phyloP scores from a whole-genome alignment of 2,113 vertebrate species.

The Monopterus albus region DNA sequence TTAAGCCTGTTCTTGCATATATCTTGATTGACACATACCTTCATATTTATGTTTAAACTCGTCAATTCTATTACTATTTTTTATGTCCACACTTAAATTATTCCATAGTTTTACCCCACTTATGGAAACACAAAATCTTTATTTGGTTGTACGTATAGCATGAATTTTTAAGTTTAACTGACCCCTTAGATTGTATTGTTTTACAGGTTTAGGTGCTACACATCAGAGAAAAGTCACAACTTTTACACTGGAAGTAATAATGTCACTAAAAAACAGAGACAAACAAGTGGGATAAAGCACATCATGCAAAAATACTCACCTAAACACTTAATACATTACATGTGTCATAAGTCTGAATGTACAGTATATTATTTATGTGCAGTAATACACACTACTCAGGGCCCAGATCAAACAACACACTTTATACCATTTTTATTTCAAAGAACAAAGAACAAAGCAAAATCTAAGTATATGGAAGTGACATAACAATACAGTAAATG shows the following conservation, averaged over 20 bases:
- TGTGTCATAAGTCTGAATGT: neutral
- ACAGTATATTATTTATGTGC: neutral
- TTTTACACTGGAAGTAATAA: constrained; percentile 43
- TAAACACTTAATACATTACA: constrained; percentile 30
- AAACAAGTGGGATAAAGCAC: constrained; percentile 33
- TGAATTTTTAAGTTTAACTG: no score
- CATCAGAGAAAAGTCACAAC: constrained; percentile 42
- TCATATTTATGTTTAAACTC: no score
- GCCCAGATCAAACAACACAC: constrained; percentile 4
- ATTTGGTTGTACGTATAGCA: no score
- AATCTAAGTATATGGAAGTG: neutral
- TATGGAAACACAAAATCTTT: no score
- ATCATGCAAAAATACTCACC: neutral
- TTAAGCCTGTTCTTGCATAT: no score
- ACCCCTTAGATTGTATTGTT: no score
- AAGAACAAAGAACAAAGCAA: neutral
- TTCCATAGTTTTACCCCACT: no score
- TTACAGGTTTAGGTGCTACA: no score
- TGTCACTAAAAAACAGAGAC: constrained; percentile 40
- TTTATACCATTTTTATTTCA: constrained; percentile 3
- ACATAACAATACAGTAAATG: neutral
- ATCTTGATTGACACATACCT: no score
- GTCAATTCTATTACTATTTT: no score
- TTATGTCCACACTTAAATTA: no score
- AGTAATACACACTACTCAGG: neutral